phyloP scores from a whole-genome alignment of 1,140 invertebrate genomes.

The Bombus impatiens region DNA sequence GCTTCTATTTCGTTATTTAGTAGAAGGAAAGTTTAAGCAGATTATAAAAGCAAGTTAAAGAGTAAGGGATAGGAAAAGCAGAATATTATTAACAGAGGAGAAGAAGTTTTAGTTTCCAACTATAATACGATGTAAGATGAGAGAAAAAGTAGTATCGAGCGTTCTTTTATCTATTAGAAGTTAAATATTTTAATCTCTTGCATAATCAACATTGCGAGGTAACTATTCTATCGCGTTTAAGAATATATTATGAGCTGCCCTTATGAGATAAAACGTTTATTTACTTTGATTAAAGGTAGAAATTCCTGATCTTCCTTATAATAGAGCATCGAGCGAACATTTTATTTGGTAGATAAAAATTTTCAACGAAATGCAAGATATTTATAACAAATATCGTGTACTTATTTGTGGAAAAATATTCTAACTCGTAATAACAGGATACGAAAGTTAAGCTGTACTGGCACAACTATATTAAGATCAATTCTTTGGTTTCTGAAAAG shows the following conservation, averaged over 20 bases:
- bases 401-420: too few species aligned
- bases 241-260: neutral
- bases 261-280: neutral
- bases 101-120: slow-evolving; percentile 19
- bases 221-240: neutral
- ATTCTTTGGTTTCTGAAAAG: too few species aligned
- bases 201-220: neutral
- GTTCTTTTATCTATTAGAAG: neutral
- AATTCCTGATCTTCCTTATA: neutral
- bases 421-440: too few species aligned
- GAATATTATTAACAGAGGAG: slow-evolving; percentile 23
- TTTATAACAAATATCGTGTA: too few species aligned
- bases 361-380: rapidly evolving
- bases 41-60: neutral
- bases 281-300: neutral
- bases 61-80: neutral
- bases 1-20: slow-evolving; percentile 8
- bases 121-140: slow-evolving; percentile 3
- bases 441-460: too few species aligned
- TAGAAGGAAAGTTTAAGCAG: neutral
- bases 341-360: too few species aligned
- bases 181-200: slow-evolving; percentile 17
- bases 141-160: neutral
- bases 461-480: too few species aligned
- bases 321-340: too few species aligned